Evolutionary conservation across 2,113 vertebrate species (phyloP), one percentile per base, ranked within the genome.

Genomic region (Typhlomys cinereus): DNA sequence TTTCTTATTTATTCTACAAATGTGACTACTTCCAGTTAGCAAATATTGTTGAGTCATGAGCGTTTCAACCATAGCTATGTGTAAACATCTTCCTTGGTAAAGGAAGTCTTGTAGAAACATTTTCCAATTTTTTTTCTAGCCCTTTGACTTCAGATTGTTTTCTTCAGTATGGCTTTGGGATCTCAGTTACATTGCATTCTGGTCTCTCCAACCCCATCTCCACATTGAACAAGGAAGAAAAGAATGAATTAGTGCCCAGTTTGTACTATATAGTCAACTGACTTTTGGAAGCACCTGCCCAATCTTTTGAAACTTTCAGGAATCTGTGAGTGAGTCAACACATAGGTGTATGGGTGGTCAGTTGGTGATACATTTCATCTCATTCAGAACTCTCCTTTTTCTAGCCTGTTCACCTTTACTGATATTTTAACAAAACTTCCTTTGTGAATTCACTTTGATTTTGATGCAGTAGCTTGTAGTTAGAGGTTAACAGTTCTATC

Each of bases 371-470:
- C 48, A 66, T 73, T 92, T 89, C 57, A 88, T 66, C 90, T 93
- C 52, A 73, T 70, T 75, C 54, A 84, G 71, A 89, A 64, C 79
- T 71, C 48, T 61, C 50, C 41, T 85, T 92, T 92, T 27, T 4
- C 62, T 79, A 46, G 27, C 66, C 76, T 27, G 92, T 92, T 39
- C 44, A 90, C 50, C 54, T 85, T 94, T 94, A 91, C 89, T 95
- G 85, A n/a, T 91, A 90, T 86, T 94, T 92, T 88, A 92, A 90
- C 89, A 88, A 71, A 29, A 71, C 85, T 74, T 86, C 34, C 54
- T 93, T 90, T 64, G 89, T 80, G 54, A 86, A 85, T 76, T 94
- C 69, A 66, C 41, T 67, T 93, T 90, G 44, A n/a, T 89, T 95
- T 95, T 66, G 48, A 85, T 92, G 91, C 88, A 86, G 69, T 82